Percentiles rank a stretch among this genome's conserved stretches.
Conservation (phyloP, 1,140 invertebrate genomes). For the Cephus cinctus region DNA sequence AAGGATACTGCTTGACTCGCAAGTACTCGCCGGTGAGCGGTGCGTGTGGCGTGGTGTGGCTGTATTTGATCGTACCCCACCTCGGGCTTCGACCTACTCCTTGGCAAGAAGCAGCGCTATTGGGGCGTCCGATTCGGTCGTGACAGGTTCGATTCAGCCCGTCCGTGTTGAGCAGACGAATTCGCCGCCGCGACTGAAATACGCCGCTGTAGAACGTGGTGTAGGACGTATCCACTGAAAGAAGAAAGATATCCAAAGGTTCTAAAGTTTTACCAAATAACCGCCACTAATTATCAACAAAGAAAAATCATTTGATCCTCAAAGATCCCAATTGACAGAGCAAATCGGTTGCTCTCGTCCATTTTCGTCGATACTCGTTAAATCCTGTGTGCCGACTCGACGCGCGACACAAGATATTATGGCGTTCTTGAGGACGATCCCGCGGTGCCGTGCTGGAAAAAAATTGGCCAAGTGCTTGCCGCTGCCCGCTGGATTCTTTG, state of each 20-base stretch:
- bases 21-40: no score
- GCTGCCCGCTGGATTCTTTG: constrained; percentile 22
- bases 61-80: constrained; percentile 16
- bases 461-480: constrained; percentile 30
- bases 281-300: no score
- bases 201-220: no score
- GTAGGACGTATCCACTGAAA: no score
- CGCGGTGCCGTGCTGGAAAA: constrained; percentile 36
- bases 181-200: no score
- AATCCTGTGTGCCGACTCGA: neutral
- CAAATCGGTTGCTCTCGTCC: neutral
- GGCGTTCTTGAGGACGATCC: constrained; percentile 46
- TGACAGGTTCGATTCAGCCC: constrained; percentile 27
- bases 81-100: constrained; percentile 11
- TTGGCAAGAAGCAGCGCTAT: constrained; percentile 14
- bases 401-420: constrained; percentile 28
- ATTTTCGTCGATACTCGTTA: neutral
- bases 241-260: no score
- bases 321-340: neutral
- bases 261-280: no score
- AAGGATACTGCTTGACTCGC: no score
- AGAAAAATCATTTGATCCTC: neutral
- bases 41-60: no score
- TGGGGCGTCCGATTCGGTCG: constrained; percentile 30
- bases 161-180: constrained; percentile 15